Base-by-base conservation (phyloP, 2,888 invertebrate genomes). In the Strigamia maritima region DNA sequence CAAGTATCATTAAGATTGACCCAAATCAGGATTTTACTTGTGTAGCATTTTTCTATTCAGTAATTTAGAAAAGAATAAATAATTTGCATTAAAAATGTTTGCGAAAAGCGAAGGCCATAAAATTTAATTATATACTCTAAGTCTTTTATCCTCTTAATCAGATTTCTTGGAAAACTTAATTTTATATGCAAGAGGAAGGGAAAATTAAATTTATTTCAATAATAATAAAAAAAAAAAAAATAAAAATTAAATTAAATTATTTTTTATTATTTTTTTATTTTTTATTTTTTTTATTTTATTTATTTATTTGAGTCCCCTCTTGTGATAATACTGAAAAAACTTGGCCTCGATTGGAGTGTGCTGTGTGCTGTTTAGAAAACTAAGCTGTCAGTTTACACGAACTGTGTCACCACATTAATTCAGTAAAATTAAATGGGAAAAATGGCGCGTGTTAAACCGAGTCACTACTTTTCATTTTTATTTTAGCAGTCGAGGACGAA, bases 1-100 rank as follows among this genome's bases (percentile, higher is more conserved):
- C 31, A 75, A 75, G 19, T 38, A 75, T 75, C 75, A 75, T 75
- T 38, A 75, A 16, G n/a, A 31, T 16, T 75, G 75, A 75, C 75
- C 75, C 38, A 75, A 12, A 26, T 75, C 19, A 19, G 7, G 75
- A 75, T 35, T n/a, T n/a, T n/a, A n/a, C n/a, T n/a, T n/a, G n/a
- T n/a, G n/a, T n/a, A n/a, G n/a, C n/a, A 75, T 75, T 35, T 75
- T 16, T 10, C 31, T 75, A 19, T 24, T 16, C 12, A 22, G 60
- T 22, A 24, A 7, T 24, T 24, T 65, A 19, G 7, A 19, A 65
- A 65, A 65, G 19, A 65, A 65, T 35, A 19, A 65, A 65, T 65
- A 24, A 65, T 65, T 65, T 65, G 60, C 60, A 65, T 65, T 22
- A 6, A 65, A 65, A 65, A n/a, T 12, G 12, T 19, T 65, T 44